A percentile compares a stretch with the other conserved stretches of the same genome.
These are phyloP conservation scores for Amia ocellicauda DNA, from an alignment of 2,113 vertebrate genomes.

Conservation along the genomic window DNA sequence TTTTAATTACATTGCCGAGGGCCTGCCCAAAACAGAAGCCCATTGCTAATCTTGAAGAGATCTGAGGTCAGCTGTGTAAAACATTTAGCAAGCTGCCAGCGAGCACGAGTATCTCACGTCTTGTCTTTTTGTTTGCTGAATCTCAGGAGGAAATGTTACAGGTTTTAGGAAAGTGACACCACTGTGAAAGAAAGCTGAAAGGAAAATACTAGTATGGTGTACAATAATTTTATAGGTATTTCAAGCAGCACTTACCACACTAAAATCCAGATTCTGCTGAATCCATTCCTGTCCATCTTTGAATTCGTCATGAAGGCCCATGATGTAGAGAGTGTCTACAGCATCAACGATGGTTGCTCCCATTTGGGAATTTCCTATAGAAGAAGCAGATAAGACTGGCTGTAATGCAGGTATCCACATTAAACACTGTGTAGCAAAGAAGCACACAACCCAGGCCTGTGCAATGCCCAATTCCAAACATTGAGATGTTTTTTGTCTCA, in stretches of 20 bases:
- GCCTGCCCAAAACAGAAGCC: neutral
- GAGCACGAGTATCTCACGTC: too few species aligned
- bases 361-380: conserved; percentile 87
- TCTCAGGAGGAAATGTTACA: too few species aligned
- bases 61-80: too few species aligned
- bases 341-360: conserved; percentile 96
- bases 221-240: too few species aligned
- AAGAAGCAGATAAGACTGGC: conserved; percentile 24
- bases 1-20: neutral
- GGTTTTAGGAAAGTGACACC: too few species aligned
- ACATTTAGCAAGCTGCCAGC: too few species aligned
- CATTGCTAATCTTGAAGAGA: neutral
- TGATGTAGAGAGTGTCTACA: conserved; percentile 94
- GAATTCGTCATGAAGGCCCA: conserved; percentile 95
- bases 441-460: too few species aligned
- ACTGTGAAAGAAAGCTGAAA: too few species aligned
- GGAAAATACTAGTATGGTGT: too few species aligned
- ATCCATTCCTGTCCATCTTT: conserved; percentile 95
- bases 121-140: too few species aligned
- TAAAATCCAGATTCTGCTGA: conserved; percentile 91
- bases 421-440: neutral
- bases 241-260: conserved; percentile 73
- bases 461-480: too few species aligned
- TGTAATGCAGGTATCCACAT: neutral
- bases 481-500: too few species aligned